Percentiles rank a stretch among this genome's conserved stretches.
Evolutionary conservation across 2,797 vertebrate genomes (phyloP).

Genomic region (Anabacerthia variegaticeps): DNA sequence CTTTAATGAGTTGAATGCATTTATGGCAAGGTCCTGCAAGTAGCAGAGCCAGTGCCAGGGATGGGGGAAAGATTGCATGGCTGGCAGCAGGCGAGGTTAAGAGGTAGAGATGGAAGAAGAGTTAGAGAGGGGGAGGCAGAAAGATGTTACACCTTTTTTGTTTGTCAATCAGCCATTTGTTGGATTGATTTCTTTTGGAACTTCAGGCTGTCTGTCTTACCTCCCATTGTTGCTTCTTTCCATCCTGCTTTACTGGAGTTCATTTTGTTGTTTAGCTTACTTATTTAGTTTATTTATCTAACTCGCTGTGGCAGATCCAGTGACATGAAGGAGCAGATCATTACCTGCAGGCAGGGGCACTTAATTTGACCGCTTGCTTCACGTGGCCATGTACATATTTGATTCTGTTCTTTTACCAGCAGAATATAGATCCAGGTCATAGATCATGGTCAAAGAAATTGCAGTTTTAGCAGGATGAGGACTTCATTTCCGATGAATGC

Average conservation of each 20-base stretch:
- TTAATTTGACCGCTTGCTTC: not conserved
- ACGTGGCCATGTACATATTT: not conserved
- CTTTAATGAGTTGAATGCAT: not conserved
- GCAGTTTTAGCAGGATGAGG: not conserved
- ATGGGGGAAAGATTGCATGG: fast-evolving
- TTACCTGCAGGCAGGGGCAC: not conserved
- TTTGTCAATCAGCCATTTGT: not conserved
- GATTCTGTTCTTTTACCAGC: not conserved
- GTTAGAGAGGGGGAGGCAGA: not conserved
- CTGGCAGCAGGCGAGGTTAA: not conserved
- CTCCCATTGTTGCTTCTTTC: not conserved
- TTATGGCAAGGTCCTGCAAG: not conserved
- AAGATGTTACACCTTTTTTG: not conserved
- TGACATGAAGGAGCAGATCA: not conserved
- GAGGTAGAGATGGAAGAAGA: not conserved
- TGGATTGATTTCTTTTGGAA: conserved; percentile 12
- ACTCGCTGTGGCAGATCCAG: not conserved
- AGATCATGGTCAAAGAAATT: conserved; percentile 3
- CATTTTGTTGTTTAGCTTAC: not conserved
- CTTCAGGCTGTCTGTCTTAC: not conserved
- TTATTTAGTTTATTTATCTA: not conserved
- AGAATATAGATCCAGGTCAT: not conserved
- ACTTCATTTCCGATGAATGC: not conserved
- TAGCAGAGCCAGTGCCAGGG: not conserved
- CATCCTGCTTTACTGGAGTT: not conserved